Percentiles rank a stretch among this genome's conserved stretches.
phyloP scores from a whole-genome alignment of 2,888 invertebrate species.

The Agrotis exclamationis region DNA sequence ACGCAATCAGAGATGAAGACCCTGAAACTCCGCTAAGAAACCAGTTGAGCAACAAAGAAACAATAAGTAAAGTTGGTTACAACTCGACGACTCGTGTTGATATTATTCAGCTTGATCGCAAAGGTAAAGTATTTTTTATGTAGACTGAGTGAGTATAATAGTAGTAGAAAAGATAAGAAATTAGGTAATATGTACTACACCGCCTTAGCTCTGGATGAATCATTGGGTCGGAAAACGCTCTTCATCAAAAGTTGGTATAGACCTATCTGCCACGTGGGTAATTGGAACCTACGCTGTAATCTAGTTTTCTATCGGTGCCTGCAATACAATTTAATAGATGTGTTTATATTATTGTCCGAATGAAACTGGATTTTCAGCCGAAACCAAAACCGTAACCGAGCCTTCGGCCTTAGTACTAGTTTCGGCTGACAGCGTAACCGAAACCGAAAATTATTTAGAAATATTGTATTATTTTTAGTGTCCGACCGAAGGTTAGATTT shows the following conservation, averaged over 20 bases:
- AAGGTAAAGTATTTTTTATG: constrained; percentile 39
- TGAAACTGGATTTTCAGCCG: too few species aligned
- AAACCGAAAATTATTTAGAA: too few species aligned
- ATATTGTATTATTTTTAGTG: too few species aligned
- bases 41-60: neutral
- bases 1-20: neutral
- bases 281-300: too few species aligned
- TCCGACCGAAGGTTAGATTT: too few species aligned
- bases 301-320: neutral
- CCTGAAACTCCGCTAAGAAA: neutral
- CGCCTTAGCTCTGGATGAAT: neutral
- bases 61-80: neutral
- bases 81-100: constrained; percentile 19
- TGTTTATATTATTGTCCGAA: neutral
- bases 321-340: neutral
- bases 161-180: neutral
- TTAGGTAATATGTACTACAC: neutral
- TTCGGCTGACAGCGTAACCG: too few species aligned
- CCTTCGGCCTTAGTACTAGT: too few species aligned
- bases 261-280: neutral
- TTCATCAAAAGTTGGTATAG: neutral
- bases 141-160: constrained; percentile 3
- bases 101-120: constrained; percentile 12
- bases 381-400: too few species aligned
- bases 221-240: neutral